Conservation (phyloP, 2,888 invertebrate species). For the Miltochrista miniata region DNA sequence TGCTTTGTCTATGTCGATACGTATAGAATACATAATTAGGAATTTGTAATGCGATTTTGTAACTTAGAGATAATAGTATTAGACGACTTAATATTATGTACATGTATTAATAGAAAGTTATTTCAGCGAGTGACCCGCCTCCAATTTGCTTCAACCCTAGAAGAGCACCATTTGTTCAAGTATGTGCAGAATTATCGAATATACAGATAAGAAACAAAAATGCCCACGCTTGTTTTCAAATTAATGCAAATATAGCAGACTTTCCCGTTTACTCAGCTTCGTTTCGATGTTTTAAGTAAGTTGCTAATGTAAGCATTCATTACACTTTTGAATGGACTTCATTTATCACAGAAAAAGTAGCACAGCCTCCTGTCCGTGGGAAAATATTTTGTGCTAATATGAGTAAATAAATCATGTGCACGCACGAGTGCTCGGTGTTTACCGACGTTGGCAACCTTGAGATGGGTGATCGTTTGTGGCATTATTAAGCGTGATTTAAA, state of each 20-base stretch:
- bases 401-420: too few relatives aligned
- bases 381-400: too few relatives aligned
- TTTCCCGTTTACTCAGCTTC: constrained; percentile 83
- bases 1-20: constrained; percentile 8
- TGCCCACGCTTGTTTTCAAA: constrained; percentile 90
- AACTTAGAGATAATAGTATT: constrained; percentile 17
- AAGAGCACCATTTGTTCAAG: constrained; percentile 86
- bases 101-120: constrained; percentile 20
- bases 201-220: constrained; percentile 91
- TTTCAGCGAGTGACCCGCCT: constrained; percentile 88
- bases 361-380: too few relatives aligned
- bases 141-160: constrained; percentile 89
- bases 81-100: too few relatives aligned
- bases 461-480: too few relatives aligned
- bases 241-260: constrained; percentile 86
- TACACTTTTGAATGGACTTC: too few relatives aligned
- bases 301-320: background rate
- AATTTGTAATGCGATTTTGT: constrained; percentile 8
- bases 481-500: too few relatives aligned
- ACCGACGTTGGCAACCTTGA: too few relatives aligned
- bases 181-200: constrained; percentile 91
- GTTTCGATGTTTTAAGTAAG: constrained; percentile 78
- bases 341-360: too few relatives aligned
- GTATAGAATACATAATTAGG: constrained; percentile 27
- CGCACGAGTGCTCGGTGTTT: too few relatives aligned